Conservation (phyloP, 1,140 invertebrate genomes). For the Schlechtendalia chinensis region DNA sequence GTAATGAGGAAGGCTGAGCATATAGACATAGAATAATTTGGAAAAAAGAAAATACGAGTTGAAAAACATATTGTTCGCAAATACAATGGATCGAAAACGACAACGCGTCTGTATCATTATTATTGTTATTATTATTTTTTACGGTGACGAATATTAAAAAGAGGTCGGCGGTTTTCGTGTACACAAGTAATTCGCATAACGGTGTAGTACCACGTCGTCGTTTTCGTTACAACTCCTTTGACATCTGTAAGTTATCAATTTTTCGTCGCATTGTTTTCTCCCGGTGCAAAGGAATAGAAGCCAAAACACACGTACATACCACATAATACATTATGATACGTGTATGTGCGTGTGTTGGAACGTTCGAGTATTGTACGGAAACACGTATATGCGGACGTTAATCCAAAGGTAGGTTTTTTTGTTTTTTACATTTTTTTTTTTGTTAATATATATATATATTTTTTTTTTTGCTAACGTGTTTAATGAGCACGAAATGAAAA, state of each 20-base stretch:
- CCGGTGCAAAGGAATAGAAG: not conserved
- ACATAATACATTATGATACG: too few relatives aligned
- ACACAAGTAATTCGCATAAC: not conserved
- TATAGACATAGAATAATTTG: not conserved
- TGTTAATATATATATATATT: too few relatives aligned
- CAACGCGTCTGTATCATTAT: not conserved
- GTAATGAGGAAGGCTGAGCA: not conserved
- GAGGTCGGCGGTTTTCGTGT: not conserved
- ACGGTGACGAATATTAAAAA: not conserved
- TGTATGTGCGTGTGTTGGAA: not conserved
- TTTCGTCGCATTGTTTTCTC: not conserved
- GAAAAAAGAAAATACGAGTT: not conserved
- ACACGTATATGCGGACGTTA: not conserved
- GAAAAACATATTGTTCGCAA: conserved; percentile 15
- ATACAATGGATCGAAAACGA: conserved; percentile 18
- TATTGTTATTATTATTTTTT: conserved; percentile 8
- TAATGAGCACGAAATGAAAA: too few relatives aligned
- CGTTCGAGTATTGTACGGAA: not conserved
- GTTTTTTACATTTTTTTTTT: too few relatives aligned
- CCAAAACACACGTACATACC: not conserved
- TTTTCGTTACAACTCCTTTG: conserved; percentile 3
- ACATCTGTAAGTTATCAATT: not conserved
- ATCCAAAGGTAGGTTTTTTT: too few relatives aligned
- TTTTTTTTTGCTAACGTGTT: too few relatives aligned
- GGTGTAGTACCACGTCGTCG: not conserved